Evolutionary conservation across 1,140 invertebrate genomes (phyloP), one percentile per base, ranked within the genome.

Genomic region (Uloborus diversus): DNA sequence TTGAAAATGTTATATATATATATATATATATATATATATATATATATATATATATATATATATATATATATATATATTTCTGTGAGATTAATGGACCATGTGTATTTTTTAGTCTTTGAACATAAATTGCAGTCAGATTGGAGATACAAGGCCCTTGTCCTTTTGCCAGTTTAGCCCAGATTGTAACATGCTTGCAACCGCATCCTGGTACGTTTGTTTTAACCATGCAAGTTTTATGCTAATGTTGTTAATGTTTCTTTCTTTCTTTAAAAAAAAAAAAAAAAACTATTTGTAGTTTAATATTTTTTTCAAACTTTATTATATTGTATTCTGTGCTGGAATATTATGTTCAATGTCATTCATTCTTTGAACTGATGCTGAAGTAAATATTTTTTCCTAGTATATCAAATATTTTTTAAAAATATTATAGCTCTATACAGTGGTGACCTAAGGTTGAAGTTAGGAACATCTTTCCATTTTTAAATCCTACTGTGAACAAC

Each of bases 91-190:
- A 17, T 33, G 7, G 17, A 28, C 76, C n/a, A n/a, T 64, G 25
- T 79, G 23, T 57, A 51, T 79, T 30, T 86, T 89, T 28, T 93
- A 94, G 84, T 92, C 92, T 1, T 86, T 94, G 75, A 90, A 91
- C 2, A 95, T 94, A 80, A 91, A 92, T 83, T 93, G 92, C 85
- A 97, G 94, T 87, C 96, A 99, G 90, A 93, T 98, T 65, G 96
- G 96, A 5, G 97, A 99, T 85, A 93, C 91, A 0, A 87, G 97
- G 53, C 97, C 97, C 0, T 91, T 99, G 32, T 96, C 96, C 17
- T 95, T 90, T 85, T 96, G 95, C 84, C 90, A 92, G 73, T 99
- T 99, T 85, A 97, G 94, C 87, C 92, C 93, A 1, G 92, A 98
- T 88, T 94, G 93, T 0, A 90, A 93, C 85, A 90, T 96, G 84